Evolutionary conservation across 2,797 vertebrate genomes (phyloP), one percentile per base, ranked within the genome.

Genomic region (Acanthopagrus latus): DNA sequence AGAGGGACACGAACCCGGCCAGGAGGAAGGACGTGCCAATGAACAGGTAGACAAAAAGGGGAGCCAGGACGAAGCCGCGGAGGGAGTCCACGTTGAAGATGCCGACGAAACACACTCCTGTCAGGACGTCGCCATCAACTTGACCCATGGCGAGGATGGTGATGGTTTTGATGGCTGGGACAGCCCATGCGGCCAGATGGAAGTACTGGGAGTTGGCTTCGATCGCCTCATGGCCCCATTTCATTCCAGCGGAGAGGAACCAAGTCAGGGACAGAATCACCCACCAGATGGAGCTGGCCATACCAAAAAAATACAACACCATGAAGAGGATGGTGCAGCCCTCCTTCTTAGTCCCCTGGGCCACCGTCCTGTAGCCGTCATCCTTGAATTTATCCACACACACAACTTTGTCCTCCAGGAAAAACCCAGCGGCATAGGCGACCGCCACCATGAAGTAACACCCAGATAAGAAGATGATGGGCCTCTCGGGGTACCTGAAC

Each of bases 311-410:
- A 93, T 98, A 98, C 27, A 99, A 93, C 56, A 99, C 96, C 98
- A 99, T 99, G 93, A 99, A 99, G 67, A 99, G 97, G 80, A 99
- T 99, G 74, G 98, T 99, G 93, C 98, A 99, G 59, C 97, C 98
- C 86, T 99, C 98, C 88, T 99, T 99, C 87, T 99, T 99, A 59
- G 98, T 99, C 69, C 98, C 98, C 89, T 99, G 98, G 44, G 97
- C 97, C 90, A 99, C 97, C 0, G 97, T 99, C 84, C 96, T 95
- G 92, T 97, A 99, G 69, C 96, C 96, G 0, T 99, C 98, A 1
- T 96, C 96, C 0, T 96, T 96, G 89, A 99, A 98, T 78, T 96
- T 96, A 75, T 99, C 98, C 80, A 97, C 96, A 71, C 98, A 99
- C 7, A 98, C 98, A 0, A 97, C 97, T 52, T 96, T 95, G 89